phyloP scores from a whole-genome alignment of 2,888 invertebrate genomes.

The Drosophila engyochracea region DNA sequence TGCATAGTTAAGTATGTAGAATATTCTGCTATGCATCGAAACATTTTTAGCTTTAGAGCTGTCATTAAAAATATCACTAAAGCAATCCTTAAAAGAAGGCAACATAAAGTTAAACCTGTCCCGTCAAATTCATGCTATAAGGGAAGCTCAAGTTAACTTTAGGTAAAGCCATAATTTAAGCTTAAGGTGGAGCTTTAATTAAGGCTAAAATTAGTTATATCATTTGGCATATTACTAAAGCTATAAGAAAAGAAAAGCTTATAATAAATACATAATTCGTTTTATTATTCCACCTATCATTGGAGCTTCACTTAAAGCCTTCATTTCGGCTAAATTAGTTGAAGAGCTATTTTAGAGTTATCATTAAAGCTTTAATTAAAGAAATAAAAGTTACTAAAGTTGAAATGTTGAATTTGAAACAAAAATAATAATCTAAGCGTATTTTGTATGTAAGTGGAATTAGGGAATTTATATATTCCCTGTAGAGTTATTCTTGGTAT shows the following conservation, averaged over 20 bases:
- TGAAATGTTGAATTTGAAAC: not conserved
- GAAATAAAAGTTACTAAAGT: too few relatives aligned
- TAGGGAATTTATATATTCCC: not conserved
- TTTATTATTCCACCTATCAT: not conserved
- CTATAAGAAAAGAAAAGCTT: too few relatives aligned
- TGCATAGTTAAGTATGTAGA: not conserved
- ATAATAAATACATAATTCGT: not conserved
- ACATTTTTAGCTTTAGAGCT: not conserved
- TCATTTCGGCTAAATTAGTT: too few relatives aligned
- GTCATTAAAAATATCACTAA: not conserved
- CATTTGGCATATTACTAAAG: not conserved
- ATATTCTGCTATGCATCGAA: not conserved
- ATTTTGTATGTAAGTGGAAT: not conserved
- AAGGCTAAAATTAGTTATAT: not conserved
- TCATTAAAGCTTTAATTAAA: conserved; percentile 1
- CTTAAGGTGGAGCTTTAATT: not conserved
- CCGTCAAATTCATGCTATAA: not conserved
- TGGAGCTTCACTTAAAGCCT: not conserved
- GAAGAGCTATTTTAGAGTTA: not conserved
- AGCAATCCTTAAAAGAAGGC: not conserved
- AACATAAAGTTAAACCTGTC: not conserved
- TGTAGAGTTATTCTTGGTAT: not conserved
- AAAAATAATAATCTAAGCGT: not conserved
- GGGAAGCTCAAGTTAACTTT: not conserved
- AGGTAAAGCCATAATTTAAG: not conserved